Percentiles rank a stretch among this genome's conserved stretches.
These are phyloP conservation scores for Bubo scandiacus DNA, from an alignment of 2,113 vertebrate species.

Conservation along the genomic window DNA sequence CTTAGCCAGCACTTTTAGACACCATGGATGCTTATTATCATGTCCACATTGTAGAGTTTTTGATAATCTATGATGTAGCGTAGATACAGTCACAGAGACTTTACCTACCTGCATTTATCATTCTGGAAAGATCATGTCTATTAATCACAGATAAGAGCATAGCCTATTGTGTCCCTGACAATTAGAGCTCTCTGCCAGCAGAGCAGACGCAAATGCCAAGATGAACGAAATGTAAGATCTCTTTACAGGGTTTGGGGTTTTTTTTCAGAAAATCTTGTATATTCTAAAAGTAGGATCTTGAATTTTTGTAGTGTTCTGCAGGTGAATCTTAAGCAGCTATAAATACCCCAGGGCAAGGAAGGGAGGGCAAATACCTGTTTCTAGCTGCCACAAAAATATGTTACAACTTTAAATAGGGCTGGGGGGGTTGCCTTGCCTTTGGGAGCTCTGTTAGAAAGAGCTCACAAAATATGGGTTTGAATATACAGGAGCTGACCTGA, in stretches of 20 bases:
- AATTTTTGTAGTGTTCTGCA: neutral
- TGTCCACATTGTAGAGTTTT: slow-evolving; percentile 51
- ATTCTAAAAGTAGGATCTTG: neutral
- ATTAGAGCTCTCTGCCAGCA: slow-evolving; percentile 54
- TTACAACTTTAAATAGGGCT: neutral
- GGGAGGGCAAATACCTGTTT: neutral
- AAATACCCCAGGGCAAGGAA: neutral
- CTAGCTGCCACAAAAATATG: neutral
- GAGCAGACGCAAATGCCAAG: slow-evolving; percentile 40
- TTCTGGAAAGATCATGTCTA: slow-evolving; percentile 63
- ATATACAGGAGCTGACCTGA: neutral
- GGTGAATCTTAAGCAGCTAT: neutral
- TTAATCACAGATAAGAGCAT: slow-evolving; percentile 66
- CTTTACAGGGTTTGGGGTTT: neutral
- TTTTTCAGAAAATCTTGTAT: neutral
- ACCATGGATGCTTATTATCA: slow-evolving; percentile 46
- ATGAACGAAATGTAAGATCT: neutral
- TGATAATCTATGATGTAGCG: slow-evolving; percentile 52
- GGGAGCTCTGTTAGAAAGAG: neutral
- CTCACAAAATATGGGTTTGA: neutral
- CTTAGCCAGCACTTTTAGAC: slow-evolving; percentile 47
- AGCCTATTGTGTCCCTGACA: slow-evolving; percentile 55
- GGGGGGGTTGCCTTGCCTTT: neutral
- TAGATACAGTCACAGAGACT: slow-evolving; percentile 58
- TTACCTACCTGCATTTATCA: slow-evolving; percentile 67